Conservation (phyloP, 2,888 invertebrate genomes). For the Omphaloscelis lunosa region DNA sequence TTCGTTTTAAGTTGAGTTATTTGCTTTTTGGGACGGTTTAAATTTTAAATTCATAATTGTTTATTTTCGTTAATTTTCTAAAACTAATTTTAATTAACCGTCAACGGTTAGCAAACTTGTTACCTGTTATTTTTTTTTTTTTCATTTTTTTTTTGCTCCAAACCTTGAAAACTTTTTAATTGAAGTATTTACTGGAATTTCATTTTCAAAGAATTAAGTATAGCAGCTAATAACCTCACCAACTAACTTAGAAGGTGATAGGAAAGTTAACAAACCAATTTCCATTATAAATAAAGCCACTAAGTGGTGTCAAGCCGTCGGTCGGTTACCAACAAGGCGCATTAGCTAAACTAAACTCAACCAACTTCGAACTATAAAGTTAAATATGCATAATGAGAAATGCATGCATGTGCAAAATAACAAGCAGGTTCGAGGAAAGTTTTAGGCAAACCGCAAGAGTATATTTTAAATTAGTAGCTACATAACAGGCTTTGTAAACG, state of each 20-base stretch:
- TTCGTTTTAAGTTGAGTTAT: not conserved
- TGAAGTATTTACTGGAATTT: not conserved
- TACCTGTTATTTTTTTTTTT: accelerated
- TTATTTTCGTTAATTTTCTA: conserved; percentile 1
- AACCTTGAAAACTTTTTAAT: not conserved
- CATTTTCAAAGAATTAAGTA: not conserved
- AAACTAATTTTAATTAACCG: conserved; percentile 15
- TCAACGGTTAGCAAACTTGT: not conserved
- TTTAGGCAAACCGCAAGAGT: conserved; percentile 40
- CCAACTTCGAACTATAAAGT: conserved; percentile 52
- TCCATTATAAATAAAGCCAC: conserved; percentile 32
- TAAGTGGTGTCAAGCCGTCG: conserved; percentile 55
- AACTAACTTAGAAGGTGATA: conserved; percentile 9
- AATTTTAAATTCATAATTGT: not conserved
- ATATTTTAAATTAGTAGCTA: conserved; percentile 38
- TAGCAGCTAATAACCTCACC: conserved; percentile 4
- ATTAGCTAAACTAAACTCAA: conserved; percentile 49
- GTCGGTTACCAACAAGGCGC: conserved; percentile 49
- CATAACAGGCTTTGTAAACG: conserved; percentile 47
- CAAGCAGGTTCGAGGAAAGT: conserved; percentile 44
- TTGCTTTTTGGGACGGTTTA: not conserved
- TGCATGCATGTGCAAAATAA: conserved; percentile 57
- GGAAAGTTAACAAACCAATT: conserved; percentile 33
- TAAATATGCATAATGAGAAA: conserved; percentile 56
- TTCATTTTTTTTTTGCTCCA: not conserved